A percentile compares a stretch with the other conserved stretches of the same genome.
These are phyloP conservation scores for Gobio occitaniae DNA, from an alignment of 2,797 vertebrate genomes.

Conservation along the genomic window DNA sequence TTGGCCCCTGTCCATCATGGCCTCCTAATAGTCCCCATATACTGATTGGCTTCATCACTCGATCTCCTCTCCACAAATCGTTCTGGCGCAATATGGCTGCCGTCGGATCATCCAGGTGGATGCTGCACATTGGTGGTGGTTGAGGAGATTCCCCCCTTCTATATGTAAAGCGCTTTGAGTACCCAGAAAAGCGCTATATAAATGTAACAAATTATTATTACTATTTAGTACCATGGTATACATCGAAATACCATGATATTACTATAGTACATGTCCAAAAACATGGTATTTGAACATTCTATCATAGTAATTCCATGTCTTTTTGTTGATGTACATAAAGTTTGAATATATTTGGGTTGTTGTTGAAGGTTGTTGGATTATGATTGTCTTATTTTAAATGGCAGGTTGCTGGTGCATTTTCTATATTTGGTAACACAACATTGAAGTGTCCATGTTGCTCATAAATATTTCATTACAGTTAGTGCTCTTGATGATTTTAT, in stretches of 20 bases:
- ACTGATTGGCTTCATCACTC: too few relatives aligned
- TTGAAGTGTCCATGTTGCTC: not conserved
- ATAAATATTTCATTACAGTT: not conserved
- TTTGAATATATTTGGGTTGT: slow-evolving; percentile 25
- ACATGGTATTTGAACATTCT: not conserved
- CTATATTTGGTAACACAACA: not conserved
- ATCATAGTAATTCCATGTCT: not conserved
- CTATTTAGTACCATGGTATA: not conserved
- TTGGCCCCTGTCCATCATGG: too few relatives aligned
- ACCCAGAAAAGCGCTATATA: too few relatives aligned
- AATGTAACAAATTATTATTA: too few relatives aligned
- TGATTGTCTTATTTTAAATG: slow-evolving; percentile 36
- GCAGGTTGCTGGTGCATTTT: slow-evolving; percentile 12
- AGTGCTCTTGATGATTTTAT: not conserved
- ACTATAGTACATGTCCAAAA: not conserved
- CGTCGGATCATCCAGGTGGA: too few relatives aligned
- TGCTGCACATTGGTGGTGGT: too few relatives aligned
- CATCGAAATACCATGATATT: not conserved
- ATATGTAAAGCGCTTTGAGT: too few relatives aligned
- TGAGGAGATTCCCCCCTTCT: too few relatives aligned
- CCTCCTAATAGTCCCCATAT: too few relatives aligned
- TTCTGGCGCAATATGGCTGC: too few relatives aligned
- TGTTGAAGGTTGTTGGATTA: slow-evolving; percentile 16
- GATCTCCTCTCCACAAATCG: too few relatives aligned
- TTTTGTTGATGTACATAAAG: not conserved